Base-by-base conservation (phyloP, 35 echinoderm and acorn worm genomes). In the Ophiothrix spiculata region DNA sequence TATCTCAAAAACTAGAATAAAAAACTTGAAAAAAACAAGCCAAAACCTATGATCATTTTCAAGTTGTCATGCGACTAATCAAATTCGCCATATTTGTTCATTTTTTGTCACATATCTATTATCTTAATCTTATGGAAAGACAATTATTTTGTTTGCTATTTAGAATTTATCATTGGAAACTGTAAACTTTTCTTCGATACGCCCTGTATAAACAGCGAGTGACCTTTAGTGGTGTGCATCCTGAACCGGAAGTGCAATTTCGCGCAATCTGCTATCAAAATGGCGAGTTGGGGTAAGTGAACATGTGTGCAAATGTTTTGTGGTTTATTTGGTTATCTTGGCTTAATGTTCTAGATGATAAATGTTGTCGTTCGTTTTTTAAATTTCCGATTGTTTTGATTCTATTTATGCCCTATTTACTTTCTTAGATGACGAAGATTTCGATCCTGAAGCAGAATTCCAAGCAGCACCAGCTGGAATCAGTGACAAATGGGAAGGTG, bases 401-500 rank as follows among this genome's bases (percentile, higher is more conserved):
- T 15, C 36, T 0, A 40, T 89, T 0, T 14, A 81, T n/a, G n/a
- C n/a, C n/a, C 83, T 38, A 56, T 77, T 12, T 12, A 35, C 2
- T 74, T 1, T 77, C 31, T 16, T 75, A 93, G 91, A 93, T 77
- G 86, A 81, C 1, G 91, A 93, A 40, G 91, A 93, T 64, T 93
- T 93, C 77, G 91, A 93, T 75, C 91, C 91, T 11, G 91, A 93
- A 4, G 86, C 80, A 74, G 86, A 85, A 32, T 93, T 93, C 83
- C 0, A 34, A 32, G 25, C 40, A 12, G 17, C 35, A 21, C 38
- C 39, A 56, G 21, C 32, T 14, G 69, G 39, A 39, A 39, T 39
- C 77, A 82, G 38, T 23, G 91, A 93, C 81, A 93, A 76, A 93
- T 93, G 91, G 91, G 91, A 93, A 76, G 91, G 91, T 31, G 91